phyloP scores from a whole-genome alignment of 2,888 invertebrate genomes.

The Rotaria sp. region DNA sequence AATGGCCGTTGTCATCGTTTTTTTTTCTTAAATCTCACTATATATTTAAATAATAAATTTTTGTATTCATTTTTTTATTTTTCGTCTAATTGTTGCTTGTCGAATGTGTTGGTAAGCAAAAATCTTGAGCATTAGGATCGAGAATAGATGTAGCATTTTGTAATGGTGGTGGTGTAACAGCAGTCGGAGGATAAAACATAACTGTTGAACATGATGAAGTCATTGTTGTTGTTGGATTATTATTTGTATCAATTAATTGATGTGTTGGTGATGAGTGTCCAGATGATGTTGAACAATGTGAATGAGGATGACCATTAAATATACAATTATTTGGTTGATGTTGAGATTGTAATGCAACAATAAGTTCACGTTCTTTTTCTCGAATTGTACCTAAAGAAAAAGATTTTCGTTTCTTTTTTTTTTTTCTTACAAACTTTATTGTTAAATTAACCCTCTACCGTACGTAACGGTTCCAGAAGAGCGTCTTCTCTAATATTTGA shows the following conservation, averaged over 20 bases:
- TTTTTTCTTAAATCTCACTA: background rate
- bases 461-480: too few relatives aligned
- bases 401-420: background rate
- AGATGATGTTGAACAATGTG: background rate
- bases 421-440: background rate
- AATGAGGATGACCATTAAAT: constrained; percentile 23
- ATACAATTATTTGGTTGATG: background rate
- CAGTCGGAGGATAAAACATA: background rate
- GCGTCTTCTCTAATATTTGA: too few relatives aligned
- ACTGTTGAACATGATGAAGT: background rate
- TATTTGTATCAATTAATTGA: constrained; percentile 18
- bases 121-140: constrained; percentile 28
- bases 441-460: too few relatives aligned
- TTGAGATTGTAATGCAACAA: background rate
- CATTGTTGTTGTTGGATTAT: background rate
- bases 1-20: background rate
- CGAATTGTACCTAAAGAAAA: background rate
- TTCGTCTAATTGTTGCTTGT: background rate
- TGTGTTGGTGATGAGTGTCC: constrained; percentile 26
- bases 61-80: background rate
- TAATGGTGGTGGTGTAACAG: background rate
- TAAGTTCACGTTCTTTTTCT: constrained; percentile 17
- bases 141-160: background rate
- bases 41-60: background rate
- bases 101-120: background rate